These are phyloP conservation scores for Corydoras maculifer DNA, from an alignment of 2,113 vertebrate genomes.

Conservation along the genomic window DNA sequence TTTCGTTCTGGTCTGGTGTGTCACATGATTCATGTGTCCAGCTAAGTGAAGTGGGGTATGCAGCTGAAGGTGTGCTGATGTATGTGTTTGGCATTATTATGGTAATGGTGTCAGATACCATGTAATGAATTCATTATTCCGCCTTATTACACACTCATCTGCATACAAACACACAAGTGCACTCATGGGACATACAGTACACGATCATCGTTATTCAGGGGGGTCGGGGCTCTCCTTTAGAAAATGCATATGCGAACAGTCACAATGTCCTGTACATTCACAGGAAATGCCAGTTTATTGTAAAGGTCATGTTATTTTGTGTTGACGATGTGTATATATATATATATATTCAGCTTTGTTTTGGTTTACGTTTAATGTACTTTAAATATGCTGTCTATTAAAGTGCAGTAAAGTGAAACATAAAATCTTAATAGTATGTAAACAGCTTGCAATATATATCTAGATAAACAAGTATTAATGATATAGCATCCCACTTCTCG, in stretches of 20 bases:
- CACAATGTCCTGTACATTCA: neutral
- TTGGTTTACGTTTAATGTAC: no score
- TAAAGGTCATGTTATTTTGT: neutral
- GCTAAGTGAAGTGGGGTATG: slow-evolving; percentile 40
- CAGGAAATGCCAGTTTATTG: slow-evolving; percentile 5
- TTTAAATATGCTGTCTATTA: no score
- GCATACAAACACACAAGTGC: slow-evolving; percentile 40
- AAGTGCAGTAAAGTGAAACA: no score
- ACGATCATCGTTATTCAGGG: slow-evolving; percentile 12
- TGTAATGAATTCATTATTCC: slow-evolving; percentile 52
- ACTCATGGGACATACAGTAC: slow-evolving; percentile 37
- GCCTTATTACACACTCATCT: slow-evolving; percentile 47
- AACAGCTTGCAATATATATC: no score
- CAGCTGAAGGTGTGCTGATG: slow-evolving; percentile 39
- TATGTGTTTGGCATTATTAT: slow-evolving; percentile 49
- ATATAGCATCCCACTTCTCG: no score
- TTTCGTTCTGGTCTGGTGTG: slow-evolving; percentile 22
- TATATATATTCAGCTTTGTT: no score
- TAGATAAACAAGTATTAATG: no score
- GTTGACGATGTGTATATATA: neutral
- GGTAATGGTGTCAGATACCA: slow-evolving; percentile 52
- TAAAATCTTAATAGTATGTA: no score
- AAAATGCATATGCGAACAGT: neutral
- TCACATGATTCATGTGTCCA: slow-evolving; percentile 40
- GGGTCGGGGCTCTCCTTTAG: neutral